A percentile compares a stretch with the other conserved stretches of the same genome.
Conservation (phyloP, 2,888 invertebrate species). For the Protodeltote pygarga region DNA sequence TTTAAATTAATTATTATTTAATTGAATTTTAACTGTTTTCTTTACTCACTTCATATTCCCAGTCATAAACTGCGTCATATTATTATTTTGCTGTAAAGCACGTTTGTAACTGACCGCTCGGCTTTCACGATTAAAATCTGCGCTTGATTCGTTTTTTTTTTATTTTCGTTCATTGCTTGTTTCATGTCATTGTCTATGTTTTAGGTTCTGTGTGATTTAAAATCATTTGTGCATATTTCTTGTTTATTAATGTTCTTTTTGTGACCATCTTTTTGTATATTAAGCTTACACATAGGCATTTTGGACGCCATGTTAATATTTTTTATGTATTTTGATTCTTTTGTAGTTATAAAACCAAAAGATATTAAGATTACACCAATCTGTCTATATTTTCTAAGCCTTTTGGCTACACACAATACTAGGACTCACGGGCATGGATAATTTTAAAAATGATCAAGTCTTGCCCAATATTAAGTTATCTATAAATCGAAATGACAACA, state of each 20-base stretch:
- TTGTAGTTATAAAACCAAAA: not conserved
- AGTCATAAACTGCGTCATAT: conserved; percentile 50
- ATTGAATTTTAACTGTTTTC: conserved; percentile 13
- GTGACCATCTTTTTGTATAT: conserved; percentile 43
- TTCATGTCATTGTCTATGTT: conserved; percentile 31
- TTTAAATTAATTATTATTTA: conserved; percentile 4
- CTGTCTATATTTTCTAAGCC: too few relatives aligned
- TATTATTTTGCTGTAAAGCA: conserved; percentile 50
- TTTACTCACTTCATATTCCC: conserved; percentile 20
- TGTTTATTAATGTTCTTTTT: conserved; percentile 20
- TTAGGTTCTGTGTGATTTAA: conserved; percentile 31
- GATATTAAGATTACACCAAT: too few relatives aligned
- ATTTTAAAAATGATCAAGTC: too few relatives aligned
- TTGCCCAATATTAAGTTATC: too few relatives aligned
- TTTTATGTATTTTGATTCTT: not conserved
- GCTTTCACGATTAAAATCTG: conserved; percentile 52
- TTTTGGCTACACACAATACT: too few relatives aligned
- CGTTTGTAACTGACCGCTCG: conserved; percentile 55
- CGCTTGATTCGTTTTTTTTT: conserved; percentile 44
- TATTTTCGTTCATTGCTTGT: conserved; percentile 52
- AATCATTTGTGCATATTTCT: conserved; percentile 28
- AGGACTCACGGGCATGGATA: too few relatives aligned
- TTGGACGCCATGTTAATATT: conserved; percentile 14
- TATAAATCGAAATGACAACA: too few relatives aligned
- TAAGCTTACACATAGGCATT: conserved; percentile 9